Base-by-base conservation (phyloP, 2,113 vertebrate genomes). In the Protobothrops flavoviridis region DNA sequence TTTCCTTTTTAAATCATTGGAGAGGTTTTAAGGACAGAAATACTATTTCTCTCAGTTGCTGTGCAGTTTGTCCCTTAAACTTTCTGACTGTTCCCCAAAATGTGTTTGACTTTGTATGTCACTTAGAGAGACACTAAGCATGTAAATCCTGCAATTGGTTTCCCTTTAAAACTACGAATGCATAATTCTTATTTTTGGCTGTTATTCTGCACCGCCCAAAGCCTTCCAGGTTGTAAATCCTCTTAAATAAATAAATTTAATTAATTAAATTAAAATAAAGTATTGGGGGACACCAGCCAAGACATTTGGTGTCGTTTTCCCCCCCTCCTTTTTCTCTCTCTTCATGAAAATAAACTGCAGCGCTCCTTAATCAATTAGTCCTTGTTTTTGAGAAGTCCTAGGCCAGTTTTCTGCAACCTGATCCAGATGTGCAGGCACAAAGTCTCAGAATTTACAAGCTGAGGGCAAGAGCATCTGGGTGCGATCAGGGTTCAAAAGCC, bases 311-410 rank as follows among this genome's bases (percentile, higher is more conserved):
- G 9, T 61, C 15, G 1, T 81, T 74, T 17, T 0, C 4, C 11
- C 2, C 5, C 69, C 6, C 0, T 0, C 2, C 2, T 15, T 20
- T 81, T 9, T 39, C 69, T 21, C 7, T 81, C 6, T 20, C 33
- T 39, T 20, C 33, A 8, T 39, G 33, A 81, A 81, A 81, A 81
- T 43, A 43, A 81, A 81, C 7, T 43, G 74, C 7, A 10, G 15
- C 21, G 74, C 33, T 81, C 33, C 33, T 20, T 81, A 81, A 43
- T 81, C 74, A 81, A 81, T 81, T 43, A 81, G 17, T 21, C 74
- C 74, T 81, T 43, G 33, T 81, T 81, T 81, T 81, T 8, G 33
- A 39, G 69, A 81, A 39, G 33, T 21, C 33, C 17, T 81, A 39
- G 17, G 15, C 15, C 33, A 39, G 6, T 39, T 39, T 81, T 20